Evolutionary conservation across 1,140 invertebrate genomes (phyloP).

Genomic region (Babylonia areolata): DNA sequence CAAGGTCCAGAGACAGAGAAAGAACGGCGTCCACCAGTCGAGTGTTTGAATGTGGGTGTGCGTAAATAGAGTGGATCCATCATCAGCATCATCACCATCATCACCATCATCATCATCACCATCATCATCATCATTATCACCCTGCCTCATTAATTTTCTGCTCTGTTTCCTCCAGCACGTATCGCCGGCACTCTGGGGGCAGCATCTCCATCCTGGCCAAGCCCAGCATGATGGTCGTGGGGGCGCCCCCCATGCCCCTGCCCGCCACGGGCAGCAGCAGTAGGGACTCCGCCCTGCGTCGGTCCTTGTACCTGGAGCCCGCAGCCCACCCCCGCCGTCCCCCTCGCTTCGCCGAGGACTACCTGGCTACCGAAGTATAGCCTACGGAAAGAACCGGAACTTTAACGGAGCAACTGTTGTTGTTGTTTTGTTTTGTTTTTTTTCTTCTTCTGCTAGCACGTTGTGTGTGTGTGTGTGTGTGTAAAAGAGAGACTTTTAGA

Average conservation of each 20-base stretch:
- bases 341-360: conserved; percentile 55
- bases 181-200: conserved; percentile 46
- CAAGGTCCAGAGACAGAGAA: too few species aligned
- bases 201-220: conserved; percentile 51
- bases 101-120: too few species aligned
- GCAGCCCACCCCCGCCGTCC: conserved; percentile 20
- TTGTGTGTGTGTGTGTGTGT: too few species aligned
- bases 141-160: not conserved
- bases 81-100: too few species aligned
- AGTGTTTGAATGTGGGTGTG: too few species aligned
- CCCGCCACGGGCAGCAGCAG: conserved; percentile 4
- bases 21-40: too few species aligned
- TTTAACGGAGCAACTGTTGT: not conserved
- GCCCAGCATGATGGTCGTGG: conserved; percentile 28
- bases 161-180: conserved; percentile 54
- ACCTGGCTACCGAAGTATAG: conserved; percentile 66
- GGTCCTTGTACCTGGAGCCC: conserved; percentile 8
- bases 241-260: too few species aligned
- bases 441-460: too few species aligned
- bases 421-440: too few species aligned
- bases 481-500: too few species aligned
- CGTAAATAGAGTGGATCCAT: too few species aligned
- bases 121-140: not conserved
- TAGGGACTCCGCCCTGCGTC: conserved; percentile 51
- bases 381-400: not conserved